Evolutionary conservation across 2,113 vertebrate species (phyloP).

Genomic region (Podocnemis expansa): DNA sequence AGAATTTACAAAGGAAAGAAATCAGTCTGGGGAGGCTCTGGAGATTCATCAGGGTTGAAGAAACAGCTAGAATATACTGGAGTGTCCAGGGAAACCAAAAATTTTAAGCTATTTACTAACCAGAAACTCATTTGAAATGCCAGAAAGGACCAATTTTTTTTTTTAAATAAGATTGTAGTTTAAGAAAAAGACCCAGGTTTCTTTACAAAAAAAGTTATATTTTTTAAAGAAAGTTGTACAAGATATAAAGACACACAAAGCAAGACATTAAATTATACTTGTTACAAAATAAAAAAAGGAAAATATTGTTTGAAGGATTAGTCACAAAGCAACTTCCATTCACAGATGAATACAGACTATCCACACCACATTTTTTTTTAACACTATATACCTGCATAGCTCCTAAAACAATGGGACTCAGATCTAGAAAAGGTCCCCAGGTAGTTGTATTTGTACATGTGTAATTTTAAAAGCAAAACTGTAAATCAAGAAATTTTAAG

Average conservation of each 20-base stretch:
- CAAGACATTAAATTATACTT: slow-evolving; percentile 27
- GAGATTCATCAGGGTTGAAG: neutral
- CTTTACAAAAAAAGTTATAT: slow-evolving; percentile 25
- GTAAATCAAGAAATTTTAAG: neutral
- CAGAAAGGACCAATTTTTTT: no score
- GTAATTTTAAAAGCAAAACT: neutral
- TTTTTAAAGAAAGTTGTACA: slow-evolving; percentile 33
- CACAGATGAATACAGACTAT: neutral
- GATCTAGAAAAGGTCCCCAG: neutral
- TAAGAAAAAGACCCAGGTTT: slow-evolving; percentile 4
- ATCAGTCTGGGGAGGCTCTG: neutral
- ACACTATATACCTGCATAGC: neutral
- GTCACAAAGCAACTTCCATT: neutral
- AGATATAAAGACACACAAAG: slow-evolving; percentile 11
- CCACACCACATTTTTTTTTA: neutral
- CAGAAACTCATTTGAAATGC: neutral
- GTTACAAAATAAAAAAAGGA: slow-evolving; percentile 52
- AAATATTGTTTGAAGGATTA: slow-evolving; percentile 32
- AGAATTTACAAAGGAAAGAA: neutral
- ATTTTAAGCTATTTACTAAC: slow-evolving; percentile 21
- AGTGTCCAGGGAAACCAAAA: neutral
- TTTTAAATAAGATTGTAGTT: no score
- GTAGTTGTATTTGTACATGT: neutral
- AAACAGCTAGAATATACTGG: slow-evolving; percentile 17
- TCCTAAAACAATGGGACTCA: neutral